These are phyloP conservation scores for Tetheella fluctuosa DNA, from an alignment of 2,888 invertebrate species.

Conservation along the genomic window DNA sequence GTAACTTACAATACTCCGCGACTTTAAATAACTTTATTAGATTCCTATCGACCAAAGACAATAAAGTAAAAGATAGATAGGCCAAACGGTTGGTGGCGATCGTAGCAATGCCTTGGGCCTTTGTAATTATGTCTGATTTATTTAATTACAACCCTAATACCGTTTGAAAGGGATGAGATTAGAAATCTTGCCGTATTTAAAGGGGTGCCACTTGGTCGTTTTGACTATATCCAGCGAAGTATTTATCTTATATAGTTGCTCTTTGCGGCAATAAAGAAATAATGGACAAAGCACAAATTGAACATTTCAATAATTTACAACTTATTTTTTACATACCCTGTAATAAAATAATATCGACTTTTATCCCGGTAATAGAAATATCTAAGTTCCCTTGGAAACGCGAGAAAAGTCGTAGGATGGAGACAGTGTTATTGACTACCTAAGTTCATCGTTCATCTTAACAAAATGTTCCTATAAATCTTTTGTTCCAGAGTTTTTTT, in stretches of 20 bases:
- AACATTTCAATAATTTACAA: not conserved
- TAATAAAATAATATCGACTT: too few species aligned
- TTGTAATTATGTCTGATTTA: constrained; percentile 62
- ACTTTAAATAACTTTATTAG: not conserved
- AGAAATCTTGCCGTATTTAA: constrained; percentile 22
- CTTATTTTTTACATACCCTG: too few species aligned
- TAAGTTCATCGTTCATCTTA: too few species aligned
- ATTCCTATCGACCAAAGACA: constrained; percentile 1
- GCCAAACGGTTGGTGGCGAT: constrained; percentile 18
- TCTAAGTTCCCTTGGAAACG: too few species aligned
- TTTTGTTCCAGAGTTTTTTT: too few species aligned
- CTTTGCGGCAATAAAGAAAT: not conserved
- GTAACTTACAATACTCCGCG: not conserved
- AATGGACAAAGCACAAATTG: not conserved
- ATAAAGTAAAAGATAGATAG: constrained; percentile 29
- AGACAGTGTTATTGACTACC: too few species aligned
- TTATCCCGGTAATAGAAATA: too few species aligned
- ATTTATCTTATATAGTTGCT: not conserved
- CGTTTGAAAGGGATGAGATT: constrained; percentile 53
- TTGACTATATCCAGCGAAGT: not conserved
- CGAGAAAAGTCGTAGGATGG: too few species aligned
- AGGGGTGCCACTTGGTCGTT: constrained; percentile 18
- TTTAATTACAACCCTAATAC: constrained; percentile 61
- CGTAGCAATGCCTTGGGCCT: constrained; percentile 37
- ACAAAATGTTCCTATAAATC: too few species aligned